Evolutionary conservation across 2,113 vertebrate genomes (phyloP), one percentile per base, ranked within the genome.

Genomic region (Axis porcinus): DNA sequence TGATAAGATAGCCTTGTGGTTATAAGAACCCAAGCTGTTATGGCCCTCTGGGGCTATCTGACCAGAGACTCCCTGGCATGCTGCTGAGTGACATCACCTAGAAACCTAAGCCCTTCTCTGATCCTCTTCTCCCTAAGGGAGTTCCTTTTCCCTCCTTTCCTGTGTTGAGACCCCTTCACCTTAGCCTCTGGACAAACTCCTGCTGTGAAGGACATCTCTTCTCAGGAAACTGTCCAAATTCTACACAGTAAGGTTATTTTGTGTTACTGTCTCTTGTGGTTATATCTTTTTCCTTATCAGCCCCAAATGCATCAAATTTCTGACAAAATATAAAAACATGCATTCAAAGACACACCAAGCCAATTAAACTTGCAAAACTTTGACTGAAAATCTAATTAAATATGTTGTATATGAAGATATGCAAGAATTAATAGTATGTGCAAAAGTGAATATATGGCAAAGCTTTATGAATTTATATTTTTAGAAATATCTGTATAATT

Each of bases 361-460:
- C 8, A 90, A 79, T 74, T 96, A 95, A 95, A 96, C 21, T 54
- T 93, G 16, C 4, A 87, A 91, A 94, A 86, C 14, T 43, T 91
- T 5, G 76, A 45, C 6, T 70, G 6, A 2, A 85, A 85, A 54
- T 93, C 19, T 78, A 92, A 81, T 91, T 94, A 95, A 86, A 91
- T 87, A 58, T 10, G 33, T 83, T 94, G 47, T n/a, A 60, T 55
- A 74, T 86, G 58, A 79, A 91, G 7, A 45, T 93, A 23, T 88
- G 60, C 3, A 45, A 47, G 43, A 92, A 52, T 64, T 90, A 86
- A 67, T 58, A 86, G 9, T 88, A 81, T 81, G 23, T 95, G 11
- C 36, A 94, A 94, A 92, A 76, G 28, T 55, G 13, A 92, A 64
- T 33, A 70, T 79, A 27, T 87, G 13, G 67, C 16, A 79, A 84